Evolutionary conservation across 2,113 vertebrate species (phyloP).

Genomic region (Pontoporia blainvillei): DNA sequence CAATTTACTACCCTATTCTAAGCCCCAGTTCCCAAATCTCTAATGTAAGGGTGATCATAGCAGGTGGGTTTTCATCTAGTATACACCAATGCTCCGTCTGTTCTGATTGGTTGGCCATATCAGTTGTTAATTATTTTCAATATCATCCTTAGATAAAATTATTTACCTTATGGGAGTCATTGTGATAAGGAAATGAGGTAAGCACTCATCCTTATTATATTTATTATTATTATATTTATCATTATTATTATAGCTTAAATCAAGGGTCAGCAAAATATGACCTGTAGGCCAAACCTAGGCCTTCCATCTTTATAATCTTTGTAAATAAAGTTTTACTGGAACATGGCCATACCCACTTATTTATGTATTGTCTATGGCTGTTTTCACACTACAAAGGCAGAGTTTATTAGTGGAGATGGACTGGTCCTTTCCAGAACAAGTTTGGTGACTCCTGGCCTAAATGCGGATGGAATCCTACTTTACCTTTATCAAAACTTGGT

Average conservation of each 20-base stretch:
- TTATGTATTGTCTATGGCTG: neutral
- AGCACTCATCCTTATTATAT: neutral
- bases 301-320: neutral
- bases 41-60: neutral
- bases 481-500: neutral
- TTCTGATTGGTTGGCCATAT: slow-evolving; percentile 3
- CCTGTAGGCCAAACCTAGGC: neutral
- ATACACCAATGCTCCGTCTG: neutral
- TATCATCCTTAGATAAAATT: neutral
- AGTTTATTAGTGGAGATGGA: neutral
- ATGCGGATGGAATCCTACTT: neutral
- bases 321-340: neutral
- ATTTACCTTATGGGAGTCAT: neutral
- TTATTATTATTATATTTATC: neutral
- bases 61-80: neutral
- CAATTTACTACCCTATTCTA: neutral
- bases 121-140: slow-evolving; percentile 29
- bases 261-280: neutral
- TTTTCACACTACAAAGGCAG: neutral
- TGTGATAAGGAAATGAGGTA: neutral
- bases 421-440: neutral
- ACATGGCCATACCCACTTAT: neutral
- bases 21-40: neutral
- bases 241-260: neutral
- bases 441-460: neutral